phyloP scores from a whole-genome alignment of 37 sponge, comb jelly and placozoan genomes.

The Oopsacas minuta region DNA sequence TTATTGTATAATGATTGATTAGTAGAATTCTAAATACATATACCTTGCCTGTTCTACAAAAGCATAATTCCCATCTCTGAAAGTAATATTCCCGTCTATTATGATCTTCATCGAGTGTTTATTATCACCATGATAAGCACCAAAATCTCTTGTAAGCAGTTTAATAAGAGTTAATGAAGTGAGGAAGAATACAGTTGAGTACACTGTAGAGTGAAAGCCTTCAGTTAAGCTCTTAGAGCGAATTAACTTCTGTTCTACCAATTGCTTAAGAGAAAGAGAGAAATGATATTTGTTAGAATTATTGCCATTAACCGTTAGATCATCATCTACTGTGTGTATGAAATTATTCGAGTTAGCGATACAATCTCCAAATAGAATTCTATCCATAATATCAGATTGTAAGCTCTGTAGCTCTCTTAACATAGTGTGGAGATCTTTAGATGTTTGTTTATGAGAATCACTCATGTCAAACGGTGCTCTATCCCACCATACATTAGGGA shows the following conservation, averaged over 20 bases:
- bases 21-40: not conserved
- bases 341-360: not conserved
- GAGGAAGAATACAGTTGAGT: slow-evolving; percentile 10
- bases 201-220: not conserved
- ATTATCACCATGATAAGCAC: not conserved
- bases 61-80: not conserved
- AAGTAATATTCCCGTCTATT: not conserved
- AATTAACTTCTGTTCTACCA: slow-evolving; percentile 5
- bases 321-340: not conserved
- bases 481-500: not conserved
- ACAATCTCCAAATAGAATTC: not conserved
- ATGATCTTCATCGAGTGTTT: not conserved
- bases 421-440: not conserved
- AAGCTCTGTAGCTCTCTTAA: not conserved
- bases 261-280: not conserved
- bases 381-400: not conserved
- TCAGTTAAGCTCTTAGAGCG: not conserved
- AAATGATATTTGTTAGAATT: not conserved
- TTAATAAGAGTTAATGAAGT: not conserved
- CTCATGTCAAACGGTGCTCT: not conserved
- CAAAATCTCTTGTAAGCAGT: not conserved
- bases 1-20: not conserved
- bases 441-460: not conserved
- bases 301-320: not conserved
- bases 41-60: not conserved